Evolutionary conservation across 2,888 invertebrate genomes (phyloP).

Genomic region (Agonum fuliginosum): DNA sequence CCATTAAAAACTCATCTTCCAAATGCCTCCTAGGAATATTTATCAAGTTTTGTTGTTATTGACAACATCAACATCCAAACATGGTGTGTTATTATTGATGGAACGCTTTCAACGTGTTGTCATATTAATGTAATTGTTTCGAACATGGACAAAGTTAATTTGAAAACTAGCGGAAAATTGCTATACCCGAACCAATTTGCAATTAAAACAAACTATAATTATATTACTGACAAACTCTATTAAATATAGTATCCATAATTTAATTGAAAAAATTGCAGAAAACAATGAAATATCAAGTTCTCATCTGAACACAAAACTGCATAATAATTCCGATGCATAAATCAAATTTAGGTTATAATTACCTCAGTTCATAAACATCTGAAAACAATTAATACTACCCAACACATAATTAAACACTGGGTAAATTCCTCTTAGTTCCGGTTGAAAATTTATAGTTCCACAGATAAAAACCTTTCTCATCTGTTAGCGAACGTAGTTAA

Average conservation of each 20-base stretch:
- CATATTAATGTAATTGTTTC: slow-evolving; percentile 20
- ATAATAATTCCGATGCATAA: slow-evolving; percentile 1
- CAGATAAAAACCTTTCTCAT: slow-evolving; percentile 14
- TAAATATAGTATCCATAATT: background rate
- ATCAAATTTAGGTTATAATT: slow-evolving; percentile 26
- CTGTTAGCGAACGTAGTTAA: background rate
- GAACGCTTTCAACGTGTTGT: background rate
- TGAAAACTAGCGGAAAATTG: slow-evolving; percentile 10
- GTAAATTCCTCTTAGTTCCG: slow-evolving; percentile 6
- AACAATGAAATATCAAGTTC: too few relatives aligned
- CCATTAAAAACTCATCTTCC: slow-evolving; percentile 5
- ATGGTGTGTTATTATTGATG: slow-evolving; percentile 25
- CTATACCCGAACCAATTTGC: slow-evolving; percentile 9
- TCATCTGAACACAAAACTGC: too few relatives aligned
- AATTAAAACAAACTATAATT: slow-evolving; percentile 17
- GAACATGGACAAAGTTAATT: slow-evolving; percentile 22
- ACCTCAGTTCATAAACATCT: slow-evolving; percentile 31
- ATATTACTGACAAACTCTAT: background rate
- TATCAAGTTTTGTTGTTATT: slow-evolving; percentile 12
- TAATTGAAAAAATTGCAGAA: too few relatives aligned
- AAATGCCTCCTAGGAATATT: slow-evolving; percentile 2
- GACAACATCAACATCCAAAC: slow-evolving; percentile 9
- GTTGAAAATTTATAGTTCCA: slow-evolving; percentile 29
- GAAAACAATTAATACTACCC: slow-evolving; percentile 35
- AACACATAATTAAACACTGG: slow-evolving; percentile 30